Evolutionary conservation across 2,888 invertebrate genomes (phyloP).

Genomic region (Phlogophora meticulosa): DNA sequence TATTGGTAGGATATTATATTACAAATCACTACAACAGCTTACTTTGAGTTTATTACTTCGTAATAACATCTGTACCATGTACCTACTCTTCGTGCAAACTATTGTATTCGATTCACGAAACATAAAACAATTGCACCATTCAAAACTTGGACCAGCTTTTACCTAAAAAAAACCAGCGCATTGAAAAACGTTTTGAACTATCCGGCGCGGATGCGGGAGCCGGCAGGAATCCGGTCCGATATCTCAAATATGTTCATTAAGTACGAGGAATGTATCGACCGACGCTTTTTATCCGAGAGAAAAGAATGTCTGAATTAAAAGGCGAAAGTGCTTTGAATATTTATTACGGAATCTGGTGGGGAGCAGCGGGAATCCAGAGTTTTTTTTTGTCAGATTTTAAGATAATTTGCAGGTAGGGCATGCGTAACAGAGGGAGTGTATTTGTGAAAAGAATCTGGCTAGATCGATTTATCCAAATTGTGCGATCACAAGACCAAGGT

Average conservation of each 20-base stretch:
- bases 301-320: constrained; percentile 47
- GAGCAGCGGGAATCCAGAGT: background rate
- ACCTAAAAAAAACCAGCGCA: constrained; percentile 8
- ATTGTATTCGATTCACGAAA: background rate
- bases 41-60: too few relatives aligned
- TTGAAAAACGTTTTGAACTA: constrained; percentile 42
- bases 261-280: constrained; percentile 37
- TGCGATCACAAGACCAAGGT: too few relatives aligned
- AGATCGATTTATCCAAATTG: too few relatives aligned
- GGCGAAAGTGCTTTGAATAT: constrained; percentile 35
- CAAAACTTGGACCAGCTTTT: constrained; percentile 2
- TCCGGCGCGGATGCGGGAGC: constrained; percentile 7
- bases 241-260: constrained; percentile 62
- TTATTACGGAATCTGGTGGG: constrained; percentile 5
- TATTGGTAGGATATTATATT: too few relatives aligned
- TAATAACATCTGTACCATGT: too few relatives aligned
- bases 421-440: too few relatives aligned
- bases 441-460: background rate
- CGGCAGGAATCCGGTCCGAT: constrained; percentile 29
- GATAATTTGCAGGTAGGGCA: background rate
- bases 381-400: background rate
- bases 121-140: background rate
- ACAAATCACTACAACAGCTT: too few relatives aligned
- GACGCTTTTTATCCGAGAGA: constrained; percentile 16
- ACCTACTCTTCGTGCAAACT: too few relatives aligned